These are phyloP conservation scores for Parnassius mnemosyne DNA, from an alignment of 2,888 invertebrate species.

Conservation along the genomic window DNA sequence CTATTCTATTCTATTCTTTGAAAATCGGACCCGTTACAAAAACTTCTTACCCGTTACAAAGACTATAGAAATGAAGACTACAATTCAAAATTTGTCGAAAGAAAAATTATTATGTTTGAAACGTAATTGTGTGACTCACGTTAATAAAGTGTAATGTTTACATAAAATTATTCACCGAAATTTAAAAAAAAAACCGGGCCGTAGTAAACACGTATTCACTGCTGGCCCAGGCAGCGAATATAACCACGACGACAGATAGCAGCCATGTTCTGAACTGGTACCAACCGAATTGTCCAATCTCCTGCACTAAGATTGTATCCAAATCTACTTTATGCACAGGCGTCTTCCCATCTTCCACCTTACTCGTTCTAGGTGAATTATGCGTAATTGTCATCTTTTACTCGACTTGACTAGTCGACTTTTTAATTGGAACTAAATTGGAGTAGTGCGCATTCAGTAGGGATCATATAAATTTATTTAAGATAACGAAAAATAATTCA, in stretches of 20 bases:
- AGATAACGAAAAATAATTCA: slow-evolving; percentile 15
- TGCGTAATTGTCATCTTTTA: slow-evolving; percentile 11
- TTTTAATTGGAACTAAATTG: slow-evolving; percentile 4
- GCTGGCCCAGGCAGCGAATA: slow-evolving; percentile 54
- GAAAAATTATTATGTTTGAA: too few relatives aligned
- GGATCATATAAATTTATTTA: slow-evolving; percentile 1
- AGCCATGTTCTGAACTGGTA: slow-evolving; percentile 52
- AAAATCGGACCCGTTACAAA: too few relatives aligned
- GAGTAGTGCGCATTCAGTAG: slow-evolving; percentile 1
- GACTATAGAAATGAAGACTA: too few relatives aligned
- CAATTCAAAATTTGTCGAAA: too few relatives aligned
- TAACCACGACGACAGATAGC: slow-evolving; percentile 43
- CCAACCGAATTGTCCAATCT: slow-evolving; percentile 63
- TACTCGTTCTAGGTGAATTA: slow-evolving; percentile 10
- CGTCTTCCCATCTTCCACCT: slow-evolving; percentile 17
- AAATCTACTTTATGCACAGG: slow-evolving; percentile 42
- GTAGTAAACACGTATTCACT: slow-evolving; percentile 65
- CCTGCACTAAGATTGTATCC: slow-evolving; percentile 58
- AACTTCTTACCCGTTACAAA: too few relatives aligned
- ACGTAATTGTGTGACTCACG: too few relatives aligned
- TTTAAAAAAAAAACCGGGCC: slow-evolving; percentile 32
- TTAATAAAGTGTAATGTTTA: too few relatives aligned
- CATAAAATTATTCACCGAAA: too few relatives aligned
- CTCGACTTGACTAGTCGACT: slow-evolving; percentile 2
- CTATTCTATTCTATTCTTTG: too few relatives aligned